Conservation (phyloP, 2,797 vertebrate species). For the Neostethus bicornis region DNA sequence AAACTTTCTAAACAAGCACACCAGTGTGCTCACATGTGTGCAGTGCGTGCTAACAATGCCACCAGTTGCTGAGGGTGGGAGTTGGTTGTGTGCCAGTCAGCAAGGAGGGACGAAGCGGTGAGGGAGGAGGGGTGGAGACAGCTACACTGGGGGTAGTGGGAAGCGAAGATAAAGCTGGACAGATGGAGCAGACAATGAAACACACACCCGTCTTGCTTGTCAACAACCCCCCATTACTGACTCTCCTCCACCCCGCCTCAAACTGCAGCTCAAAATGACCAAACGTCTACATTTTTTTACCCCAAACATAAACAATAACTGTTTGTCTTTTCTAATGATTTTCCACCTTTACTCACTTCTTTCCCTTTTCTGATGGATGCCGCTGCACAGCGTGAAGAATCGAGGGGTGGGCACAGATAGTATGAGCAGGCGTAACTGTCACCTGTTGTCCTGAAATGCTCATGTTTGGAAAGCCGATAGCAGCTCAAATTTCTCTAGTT, state of each 20-base stretch:
- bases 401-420: constrained; percentile 10
- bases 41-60: constrained; percentile 66
- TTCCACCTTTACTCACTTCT: constrained; percentile 2
- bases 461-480: constrained; percentile 57
- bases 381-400: constrained; percentile 25
- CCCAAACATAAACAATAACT: no score
- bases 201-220: constrained; percentile 62
- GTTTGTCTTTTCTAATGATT: no score
- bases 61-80: constrained; percentile 72
- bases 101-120: constrained; percentile 37
- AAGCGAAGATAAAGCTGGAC: constrained; percentile 70
- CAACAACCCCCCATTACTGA: no score
- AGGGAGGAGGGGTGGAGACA: constrained; percentile 7
- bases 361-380: constrained; percentile 31
- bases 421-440: constrained; percentile 32
- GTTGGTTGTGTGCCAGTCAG: constrained; percentile 63
- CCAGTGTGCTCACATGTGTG: constrained; percentile 52
- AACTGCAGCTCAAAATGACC: constrained; percentile 32
- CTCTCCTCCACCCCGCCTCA: constrained; percentile 23
- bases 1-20: constrained; percentile 17
- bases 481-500: constrained; percentile 51
- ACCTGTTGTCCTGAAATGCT: constrained; percentile 62
- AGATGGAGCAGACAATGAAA: constrained; percentile 75
- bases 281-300: no score
- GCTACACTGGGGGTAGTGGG: constrained; percentile 35